phyloP scores from a whole-genome alignment of 2,113 vertebrate species.

The Labeo rohita region DNA sequence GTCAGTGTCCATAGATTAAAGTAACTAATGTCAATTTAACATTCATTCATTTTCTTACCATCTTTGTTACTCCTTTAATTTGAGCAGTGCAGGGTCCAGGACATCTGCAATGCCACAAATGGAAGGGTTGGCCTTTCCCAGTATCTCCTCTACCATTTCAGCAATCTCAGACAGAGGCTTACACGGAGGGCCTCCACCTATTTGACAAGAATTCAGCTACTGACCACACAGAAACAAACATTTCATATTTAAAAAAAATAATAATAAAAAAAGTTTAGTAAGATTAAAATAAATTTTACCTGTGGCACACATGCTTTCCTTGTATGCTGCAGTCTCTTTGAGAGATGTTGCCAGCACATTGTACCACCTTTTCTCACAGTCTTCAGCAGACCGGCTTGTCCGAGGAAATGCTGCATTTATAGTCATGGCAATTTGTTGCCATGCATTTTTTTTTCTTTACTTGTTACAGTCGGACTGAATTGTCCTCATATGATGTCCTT shows the following conservation, averaged over 20 bases:
- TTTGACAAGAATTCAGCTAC: not conserved
- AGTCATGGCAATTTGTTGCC: too few relatives aligned
- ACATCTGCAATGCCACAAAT: not conserved
- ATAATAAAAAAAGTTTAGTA: not conserved
- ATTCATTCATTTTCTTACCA: too few relatives aligned
- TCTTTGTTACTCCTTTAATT: too few relatives aligned
- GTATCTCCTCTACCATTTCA: not conserved
- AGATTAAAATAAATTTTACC: not conserved
- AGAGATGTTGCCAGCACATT: not conserved
- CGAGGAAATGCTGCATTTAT: not conserved
- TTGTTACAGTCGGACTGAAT: too few relatives aligned
- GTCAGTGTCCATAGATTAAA: not conserved
- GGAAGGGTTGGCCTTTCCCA: not conserved
- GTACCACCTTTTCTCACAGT: not conserved
- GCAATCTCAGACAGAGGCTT: not conserved
- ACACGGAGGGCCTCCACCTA: not conserved
- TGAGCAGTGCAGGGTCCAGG: too few relatives aligned
- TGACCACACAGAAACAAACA: not conserved
- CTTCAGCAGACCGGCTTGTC: not conserved
- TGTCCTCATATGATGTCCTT: too few relatives aligned
- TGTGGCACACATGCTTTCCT: not conserved
- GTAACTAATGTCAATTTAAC: not conserved
- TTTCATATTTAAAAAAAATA: not conserved
- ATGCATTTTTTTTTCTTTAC: too few relatives aligned
- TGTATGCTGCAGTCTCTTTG: not conserved